phyloP scores from a whole-genome alignment of 2,113 vertebrate species.

The Gymnorhina tibicen region DNA sequence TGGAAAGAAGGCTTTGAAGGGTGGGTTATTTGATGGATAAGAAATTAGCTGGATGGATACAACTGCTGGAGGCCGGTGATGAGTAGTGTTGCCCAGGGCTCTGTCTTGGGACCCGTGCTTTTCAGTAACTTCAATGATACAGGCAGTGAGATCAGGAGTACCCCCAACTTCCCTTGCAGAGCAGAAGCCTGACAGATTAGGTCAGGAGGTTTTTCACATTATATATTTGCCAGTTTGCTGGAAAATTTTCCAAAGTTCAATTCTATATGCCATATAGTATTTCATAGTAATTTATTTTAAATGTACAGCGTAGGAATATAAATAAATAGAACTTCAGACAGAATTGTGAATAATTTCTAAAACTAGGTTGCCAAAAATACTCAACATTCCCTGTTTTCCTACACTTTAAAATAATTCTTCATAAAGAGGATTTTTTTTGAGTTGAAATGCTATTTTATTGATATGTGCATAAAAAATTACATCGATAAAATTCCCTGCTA shows the following conservation, averaged over 20 bases:
- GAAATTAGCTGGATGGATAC: neutral
- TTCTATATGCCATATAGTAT: neutral
- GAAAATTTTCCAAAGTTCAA: neutral
- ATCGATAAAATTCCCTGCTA: neutral
- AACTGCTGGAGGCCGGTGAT: no score
- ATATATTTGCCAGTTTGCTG: neutral
- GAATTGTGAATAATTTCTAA: neutral
- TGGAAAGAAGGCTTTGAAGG: neutral
- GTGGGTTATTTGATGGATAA: neutral
- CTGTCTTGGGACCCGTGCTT: accelerated
- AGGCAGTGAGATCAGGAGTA: neutral
- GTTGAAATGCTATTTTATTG: neutral
- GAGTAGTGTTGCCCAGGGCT: neutral
- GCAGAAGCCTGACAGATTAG: neutral
- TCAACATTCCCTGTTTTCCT: neutral
- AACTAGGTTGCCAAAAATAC: neutral
- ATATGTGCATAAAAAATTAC: neutral
- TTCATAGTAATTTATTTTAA: neutral
- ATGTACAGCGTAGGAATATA: neutral
- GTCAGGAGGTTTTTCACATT: neutral
- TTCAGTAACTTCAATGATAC: neutral
- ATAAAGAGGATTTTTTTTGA: neutral
- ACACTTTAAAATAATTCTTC: neutral
- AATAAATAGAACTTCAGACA: neutral
- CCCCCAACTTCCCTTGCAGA: neutral